Evolutionary conservation across 2,113 vertebrate species (phyloP).

Genomic region (Lutjanus erythropterus): DNA sequence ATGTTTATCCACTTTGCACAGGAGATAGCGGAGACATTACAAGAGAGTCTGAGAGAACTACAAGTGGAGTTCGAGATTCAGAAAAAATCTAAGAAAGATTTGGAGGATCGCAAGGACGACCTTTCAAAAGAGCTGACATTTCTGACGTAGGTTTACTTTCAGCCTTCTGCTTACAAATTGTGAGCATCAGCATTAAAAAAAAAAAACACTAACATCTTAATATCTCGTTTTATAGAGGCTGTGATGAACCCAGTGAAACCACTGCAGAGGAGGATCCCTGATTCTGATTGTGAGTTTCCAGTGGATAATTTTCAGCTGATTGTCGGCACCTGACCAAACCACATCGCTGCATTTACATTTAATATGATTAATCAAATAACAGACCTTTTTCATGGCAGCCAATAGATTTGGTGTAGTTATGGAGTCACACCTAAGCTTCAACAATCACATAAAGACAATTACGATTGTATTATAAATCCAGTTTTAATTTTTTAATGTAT

Average conservation of each 20-base stretch:
- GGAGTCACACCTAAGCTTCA: no score
- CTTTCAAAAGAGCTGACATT: slow-evolving; percentile 87
- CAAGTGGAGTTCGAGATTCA: slow-evolving; percentile 87
- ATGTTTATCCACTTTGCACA: slow-evolving; percentile 58
- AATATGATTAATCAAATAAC: not conserved
- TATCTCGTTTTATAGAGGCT: slow-evolving; percentile 57
- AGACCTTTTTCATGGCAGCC: no score
- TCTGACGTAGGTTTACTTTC: slow-evolving; percentile 83
- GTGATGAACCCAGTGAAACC: slow-evolving; percentile 36
- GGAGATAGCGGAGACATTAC: slow-evolving; percentile 89
- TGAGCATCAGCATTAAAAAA: not conserved
- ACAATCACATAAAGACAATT: no score
- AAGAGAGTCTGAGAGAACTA: slow-evolving; percentile 86
- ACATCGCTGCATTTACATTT: not conserved
- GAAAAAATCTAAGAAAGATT: slow-evolving; percentile 85
- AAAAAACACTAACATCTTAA: not conserved
- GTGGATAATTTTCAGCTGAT: not conserved
- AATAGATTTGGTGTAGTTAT: no score
- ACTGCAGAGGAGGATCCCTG: slow-evolving; percentile 38
- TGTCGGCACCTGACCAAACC: slow-evolving; percentile 26
- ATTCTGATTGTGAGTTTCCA: slow-evolving; percentile 13
- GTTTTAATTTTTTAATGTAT: no score
- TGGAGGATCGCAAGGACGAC: slow-evolving; percentile 85
- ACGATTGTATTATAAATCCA: no score
- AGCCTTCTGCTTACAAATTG: not conserved